Base-by-base conservation (phyloP, 1,140 invertebrate species). In the Colletes latitarsis region DNA sequence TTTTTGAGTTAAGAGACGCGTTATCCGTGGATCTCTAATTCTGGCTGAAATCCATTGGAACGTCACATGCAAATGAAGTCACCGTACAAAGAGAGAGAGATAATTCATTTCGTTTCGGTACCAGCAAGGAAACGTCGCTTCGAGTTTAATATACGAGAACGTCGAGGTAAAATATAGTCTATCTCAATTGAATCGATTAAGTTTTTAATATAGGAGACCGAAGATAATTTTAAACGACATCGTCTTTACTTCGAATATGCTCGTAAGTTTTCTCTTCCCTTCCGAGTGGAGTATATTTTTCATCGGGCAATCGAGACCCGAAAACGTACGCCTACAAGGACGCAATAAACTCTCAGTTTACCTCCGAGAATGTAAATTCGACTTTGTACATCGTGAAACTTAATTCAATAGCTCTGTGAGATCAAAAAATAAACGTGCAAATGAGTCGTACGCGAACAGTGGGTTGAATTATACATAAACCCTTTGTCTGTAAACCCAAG, bases 361-460 rank as follows among this genome's bases (percentile, higher is more conserved):
- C 15, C 69, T 5, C 12, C 10, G 66, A 63, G 14, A 39, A 57
- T 46, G 68, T 63, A 63, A 72, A 72, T 62, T 43, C 14, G 30
- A 46, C n/a, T 62, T 41, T 14, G 19, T 12, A 17, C 74, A 4
- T 14, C 3, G 41, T 30, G 30, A 39, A 73, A 79, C 43, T 57
- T 57, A 73, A 64, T 55, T 72, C 55, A 73, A 57, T 64, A 64
- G 60, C 39, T 73, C 49, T 19, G 19, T n/a, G 57, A 6, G 52
- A 17, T 53, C 39, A 12, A 10, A 49, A 30, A n/a, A 9, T 9
- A 14, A 46, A 63, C 69, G 15, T 12, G 77, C 41, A 64, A 72
- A 78, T 30, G 68, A 78, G 14, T 39, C 6, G 58, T 15, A 9
- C 49, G 19, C 55, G 15, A 64, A n/a, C 55, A 9, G 15, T 14